phyloP scores from a whole-genome alignment of 2,888 invertebrate genomes.

The Baccha elongata region DNA sequence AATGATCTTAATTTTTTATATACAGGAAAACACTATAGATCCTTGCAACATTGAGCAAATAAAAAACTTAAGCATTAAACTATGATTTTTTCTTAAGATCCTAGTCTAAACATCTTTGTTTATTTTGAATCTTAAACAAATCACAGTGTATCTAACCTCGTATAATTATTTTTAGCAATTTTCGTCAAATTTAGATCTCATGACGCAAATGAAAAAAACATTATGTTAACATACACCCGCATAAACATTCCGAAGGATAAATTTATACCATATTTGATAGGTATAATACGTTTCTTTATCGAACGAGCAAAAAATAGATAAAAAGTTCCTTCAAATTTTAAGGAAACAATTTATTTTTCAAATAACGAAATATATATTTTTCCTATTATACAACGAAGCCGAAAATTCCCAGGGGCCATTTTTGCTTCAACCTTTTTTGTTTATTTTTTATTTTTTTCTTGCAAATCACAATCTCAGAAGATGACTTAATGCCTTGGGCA shows the following conservation, averaged over 20 bases:
- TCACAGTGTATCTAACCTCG: too few species aligned
- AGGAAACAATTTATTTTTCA: constrained; percentile 60
- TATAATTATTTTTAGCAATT: too few species aligned
- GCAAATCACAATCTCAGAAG: constrained; percentile 25
- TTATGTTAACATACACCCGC: constrained; percentile 25
- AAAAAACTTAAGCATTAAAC: too few species aligned
- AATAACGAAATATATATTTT: constrained; percentile 43
- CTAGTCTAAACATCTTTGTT: too few species aligned
- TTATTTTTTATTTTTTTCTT: not conserved
- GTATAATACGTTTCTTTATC: constrained; percentile 6
- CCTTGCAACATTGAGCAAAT: too few species aligned
- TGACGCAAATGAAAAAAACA: constrained; percentile 22
- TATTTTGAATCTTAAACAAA: too few species aligned
- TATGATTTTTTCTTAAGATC: too few species aligned
- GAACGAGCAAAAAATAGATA: constrained; percentile 16
- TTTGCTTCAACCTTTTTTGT: constrained; percentile 20
- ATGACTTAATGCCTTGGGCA: constrained; percentile 47
- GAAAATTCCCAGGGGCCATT: constrained; percentile 23
- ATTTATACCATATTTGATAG: constrained; percentile 27
- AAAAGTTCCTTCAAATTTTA: constrained; percentile 28
- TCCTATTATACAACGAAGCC: constrained; percentile 9
- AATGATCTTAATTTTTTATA: too few species aligned
- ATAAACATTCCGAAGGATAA: constrained; percentile 26
- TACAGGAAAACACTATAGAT: too few species aligned
- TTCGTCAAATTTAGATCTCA: constrained; percentile 30